Percentiles rank a stretch among this genome's conserved stretches.
Evolutionary conservation across 2,113 vertebrate genomes (phyloP).

Genomic region (Hepsetus odoe): DNA sequence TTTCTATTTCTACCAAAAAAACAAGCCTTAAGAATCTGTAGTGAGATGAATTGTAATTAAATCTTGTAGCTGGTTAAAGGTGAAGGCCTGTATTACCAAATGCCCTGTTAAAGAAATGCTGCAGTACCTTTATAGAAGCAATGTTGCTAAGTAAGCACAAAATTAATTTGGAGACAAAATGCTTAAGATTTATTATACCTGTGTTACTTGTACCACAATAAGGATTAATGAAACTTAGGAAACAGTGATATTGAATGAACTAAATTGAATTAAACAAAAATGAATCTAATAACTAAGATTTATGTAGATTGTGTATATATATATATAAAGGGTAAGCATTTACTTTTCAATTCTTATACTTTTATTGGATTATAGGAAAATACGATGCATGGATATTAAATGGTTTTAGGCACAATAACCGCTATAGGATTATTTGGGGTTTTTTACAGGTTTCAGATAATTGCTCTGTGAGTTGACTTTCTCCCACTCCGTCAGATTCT

Average conservation of each 20-base stretch:
- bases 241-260: conserved; percentile 16
- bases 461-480: conserved; percentile 62
- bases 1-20: conserved; percentile 34
- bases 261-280: conserved; percentile 31
- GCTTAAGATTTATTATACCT: conserved; percentile 15
- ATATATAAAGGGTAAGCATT: conserved; percentile 49
- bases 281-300: conserved; percentile 9
- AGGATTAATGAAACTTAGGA: conserved; percentile 12
- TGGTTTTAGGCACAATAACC: conserved; percentile 58
- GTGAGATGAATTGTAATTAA: background rate
- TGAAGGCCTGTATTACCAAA: background rate
- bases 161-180: conserved; percentile 15
- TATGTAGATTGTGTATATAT: background rate
- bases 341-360: conserved; percentile 42
- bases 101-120: conserved; percentile 3
- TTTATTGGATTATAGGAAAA: conserved; percentile 38
- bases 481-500: conserved; percentile 59
- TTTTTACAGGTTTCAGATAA: conserved; percentile 60
- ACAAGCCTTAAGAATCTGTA: background rate
- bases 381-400: conserved; percentile 64
- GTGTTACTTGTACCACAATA: background rate
- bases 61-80: background rate
- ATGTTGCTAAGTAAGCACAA: conserved; percentile 9
- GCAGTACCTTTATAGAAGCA: background rate
- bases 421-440: conserved; percentile 58